phyloP scores from a whole-genome alignment of 2,888 invertebrate genomes.

The Pteria penguin region DNA sequence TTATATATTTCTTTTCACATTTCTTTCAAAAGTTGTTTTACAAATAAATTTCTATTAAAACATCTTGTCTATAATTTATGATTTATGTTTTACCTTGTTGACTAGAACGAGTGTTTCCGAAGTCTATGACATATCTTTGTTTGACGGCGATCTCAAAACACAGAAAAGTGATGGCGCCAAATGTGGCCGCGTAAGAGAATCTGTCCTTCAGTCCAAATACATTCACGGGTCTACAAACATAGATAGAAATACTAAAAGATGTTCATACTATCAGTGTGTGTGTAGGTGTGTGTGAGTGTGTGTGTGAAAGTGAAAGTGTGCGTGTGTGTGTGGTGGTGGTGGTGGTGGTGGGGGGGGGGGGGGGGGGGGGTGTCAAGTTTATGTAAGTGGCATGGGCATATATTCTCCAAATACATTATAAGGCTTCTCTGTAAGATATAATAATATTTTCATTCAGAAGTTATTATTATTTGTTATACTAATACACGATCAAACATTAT shows the following conservation, averaged over 20 bases:
- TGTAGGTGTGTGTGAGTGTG: no score
- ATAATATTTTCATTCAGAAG: not conserved
- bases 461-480: no score
- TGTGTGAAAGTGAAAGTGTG: no score
- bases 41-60: no score
- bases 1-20: no score
- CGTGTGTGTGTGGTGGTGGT: no score
- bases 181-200: slow-evolving; percentile 19
- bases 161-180: slow-evolving; percentile 16
- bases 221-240: slow-evolving; percentile 10
- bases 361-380: no score
- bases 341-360: no score
- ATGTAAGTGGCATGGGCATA: no score
- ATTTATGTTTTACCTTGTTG: not conserved
- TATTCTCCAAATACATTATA: not conserved
- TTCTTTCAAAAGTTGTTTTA: no score
- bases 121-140: slow-evolving; percentile 5
- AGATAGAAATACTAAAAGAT: not conserved
- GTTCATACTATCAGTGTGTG: not conserved
- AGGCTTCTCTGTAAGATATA: not conserved
- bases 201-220: slow-evolving; percentile 12
- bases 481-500: no score
- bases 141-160: slow-evolving; percentile 29
- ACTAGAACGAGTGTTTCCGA: not conserved
- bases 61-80: no score